A percentile compares a stretch with the other conserved stretches of the same genome.
These are phyloP conservation scores for Drosophila nr. perissopoda DNA, from an alignment of 2,888 invertebrate species.

Conservation along the genomic window DNA sequence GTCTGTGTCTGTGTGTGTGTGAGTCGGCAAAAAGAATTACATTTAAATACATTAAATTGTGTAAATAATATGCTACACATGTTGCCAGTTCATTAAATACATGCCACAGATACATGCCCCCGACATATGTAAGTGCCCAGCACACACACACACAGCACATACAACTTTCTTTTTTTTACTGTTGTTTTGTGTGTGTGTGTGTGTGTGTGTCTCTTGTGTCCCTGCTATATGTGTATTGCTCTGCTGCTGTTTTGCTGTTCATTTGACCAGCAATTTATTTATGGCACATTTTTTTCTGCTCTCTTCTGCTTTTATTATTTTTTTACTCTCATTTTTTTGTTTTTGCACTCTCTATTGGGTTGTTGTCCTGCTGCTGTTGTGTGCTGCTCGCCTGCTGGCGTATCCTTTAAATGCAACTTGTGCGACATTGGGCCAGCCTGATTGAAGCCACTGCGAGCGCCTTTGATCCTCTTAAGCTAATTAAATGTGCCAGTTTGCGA, in stretches of 20 bases:
- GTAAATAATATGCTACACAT: conserved; percentile 81
- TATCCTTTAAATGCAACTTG: conserved; percentile 84
- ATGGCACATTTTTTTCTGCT: conserved; percentile 48
- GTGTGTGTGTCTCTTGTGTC: conserved; percentile 8
- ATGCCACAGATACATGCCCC: conserved; percentile 75
- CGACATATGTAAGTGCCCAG: conserved; percentile 57
- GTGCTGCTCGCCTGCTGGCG: conserved; percentile 81
- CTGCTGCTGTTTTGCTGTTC: conserved; percentile 49
- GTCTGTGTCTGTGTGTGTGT: conserved; percentile 18
- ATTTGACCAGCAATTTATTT: conserved; percentile 78
- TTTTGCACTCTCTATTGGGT: conserved; percentile 3
- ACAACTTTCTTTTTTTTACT: not conserved
- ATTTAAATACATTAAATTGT: conserved; percentile 81
- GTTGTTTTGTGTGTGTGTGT: not conserved
- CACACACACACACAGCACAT: conserved; percentile 3
- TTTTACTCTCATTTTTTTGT: not conserved
- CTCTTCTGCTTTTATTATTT: conserved; percentile 8
- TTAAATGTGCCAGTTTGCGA: conserved; percentile 48
- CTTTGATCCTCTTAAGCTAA: conserved; percentile 77
- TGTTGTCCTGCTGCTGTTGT: conserved; percentile 6
- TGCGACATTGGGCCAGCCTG: conserved; percentile 49
- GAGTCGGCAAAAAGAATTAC: conserved; percentile 67
- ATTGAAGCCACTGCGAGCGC: conserved; percentile 35
- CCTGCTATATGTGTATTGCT: conserved; percentile 28
- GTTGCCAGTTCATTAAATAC: conserved; percentile 81